Evolutionary conservation across 1,140 invertebrate species (phyloP).

Genomic region (Diprion similis): DNA sequence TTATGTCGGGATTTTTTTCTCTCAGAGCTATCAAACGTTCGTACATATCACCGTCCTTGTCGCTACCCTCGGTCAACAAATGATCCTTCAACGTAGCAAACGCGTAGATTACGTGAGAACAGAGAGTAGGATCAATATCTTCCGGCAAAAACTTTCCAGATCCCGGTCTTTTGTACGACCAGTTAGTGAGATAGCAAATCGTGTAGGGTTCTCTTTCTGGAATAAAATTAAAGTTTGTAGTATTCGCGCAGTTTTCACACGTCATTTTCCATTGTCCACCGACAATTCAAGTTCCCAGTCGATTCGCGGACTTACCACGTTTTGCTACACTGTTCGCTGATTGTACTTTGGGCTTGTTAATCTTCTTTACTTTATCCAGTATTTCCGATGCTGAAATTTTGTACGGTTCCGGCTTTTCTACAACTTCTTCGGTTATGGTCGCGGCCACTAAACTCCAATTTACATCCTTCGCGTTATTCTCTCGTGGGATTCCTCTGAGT

Average conservation of each 20-base stretch:
- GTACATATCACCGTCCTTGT: slow-evolving; percentile 85
- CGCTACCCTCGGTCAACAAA: slow-evolving; percentile 77
- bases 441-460: slow-evolving; percentile 82
- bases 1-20: slow-evolving; percentile 89
- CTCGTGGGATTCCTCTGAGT: slow-evolving; percentile 80
- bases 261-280: too few species aligned
- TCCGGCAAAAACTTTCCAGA: slow-evolving; percentile 86
- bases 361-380: slow-evolving; percentile 66
- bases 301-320: slow-evolving; percentile 46
- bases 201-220: slow-evolving; percentile 81
- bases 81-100: slow-evolving; percentile 90
- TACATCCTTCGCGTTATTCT: slow-evolving; percentile 81
- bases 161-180: slow-evolving; percentile 89
- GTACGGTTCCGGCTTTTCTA: slow-evolving; percentile 79
- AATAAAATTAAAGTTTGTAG: slow-evolving; percentile 30
- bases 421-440: slow-evolving; percentile 62
- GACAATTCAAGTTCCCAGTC: too few species aligned
- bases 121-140: slow-evolving; percentile 85
- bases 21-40: slow-evolving; percentile 82
- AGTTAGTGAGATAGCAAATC: slow-evolving; percentile 94
- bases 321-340: slow-evolving; percentile 61
- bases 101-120: slow-evolving; percentile 92
- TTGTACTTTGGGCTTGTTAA: slow-evolving; percentile 68
- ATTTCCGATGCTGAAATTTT: slow-evolving; percentile 81
- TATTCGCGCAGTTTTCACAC: too few species aligned